phyloP scores from a whole-genome alignment of 2,113 vertebrate genomes.

The Bungarus multicinctus region DNA sequence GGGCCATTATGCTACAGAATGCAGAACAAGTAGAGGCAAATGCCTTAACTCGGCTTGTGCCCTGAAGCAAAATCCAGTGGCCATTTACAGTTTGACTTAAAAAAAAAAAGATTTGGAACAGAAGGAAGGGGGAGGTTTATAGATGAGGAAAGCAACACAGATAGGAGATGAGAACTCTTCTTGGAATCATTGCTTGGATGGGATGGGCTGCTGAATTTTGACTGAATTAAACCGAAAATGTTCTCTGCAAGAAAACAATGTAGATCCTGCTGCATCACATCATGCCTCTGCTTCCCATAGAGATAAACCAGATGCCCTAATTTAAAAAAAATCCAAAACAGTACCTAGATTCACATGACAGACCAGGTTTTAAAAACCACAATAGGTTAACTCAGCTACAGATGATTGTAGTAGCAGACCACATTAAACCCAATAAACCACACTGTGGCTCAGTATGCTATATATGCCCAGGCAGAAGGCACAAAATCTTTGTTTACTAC shows the following conservation, averaged over 20 bases:
- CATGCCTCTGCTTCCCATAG: not conserved
- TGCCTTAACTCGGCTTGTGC: not conserved
- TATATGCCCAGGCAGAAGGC: not conserved
- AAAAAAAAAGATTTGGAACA: not conserved
- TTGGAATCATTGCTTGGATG: not conserved
- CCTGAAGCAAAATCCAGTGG: not conserved
- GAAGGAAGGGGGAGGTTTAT: not conserved
- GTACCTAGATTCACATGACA: not conserved
- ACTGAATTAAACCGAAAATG: not conserved
- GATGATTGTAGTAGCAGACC: not conserved
- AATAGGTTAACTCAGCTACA: not conserved
- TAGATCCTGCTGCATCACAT: not conserved
- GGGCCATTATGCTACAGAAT: fast-evolving
- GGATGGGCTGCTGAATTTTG: not conserved
- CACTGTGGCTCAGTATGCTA: not conserved
- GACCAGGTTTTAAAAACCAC: not conserved
- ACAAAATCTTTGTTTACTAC: not conserved
- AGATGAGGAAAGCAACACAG: not conserved
- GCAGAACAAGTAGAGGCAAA: conserved; percentile 24
- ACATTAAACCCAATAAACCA: not conserved
- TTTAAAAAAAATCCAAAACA: not conserved
- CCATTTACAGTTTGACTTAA: not conserved
- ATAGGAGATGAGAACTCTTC: not conserved
- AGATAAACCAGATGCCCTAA: not conserved
- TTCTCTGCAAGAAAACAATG: not conserved